Base-by-base conservation (phyloP, 1,140 invertebrate genomes). In the Philopotamus ludificatus region DNA sequence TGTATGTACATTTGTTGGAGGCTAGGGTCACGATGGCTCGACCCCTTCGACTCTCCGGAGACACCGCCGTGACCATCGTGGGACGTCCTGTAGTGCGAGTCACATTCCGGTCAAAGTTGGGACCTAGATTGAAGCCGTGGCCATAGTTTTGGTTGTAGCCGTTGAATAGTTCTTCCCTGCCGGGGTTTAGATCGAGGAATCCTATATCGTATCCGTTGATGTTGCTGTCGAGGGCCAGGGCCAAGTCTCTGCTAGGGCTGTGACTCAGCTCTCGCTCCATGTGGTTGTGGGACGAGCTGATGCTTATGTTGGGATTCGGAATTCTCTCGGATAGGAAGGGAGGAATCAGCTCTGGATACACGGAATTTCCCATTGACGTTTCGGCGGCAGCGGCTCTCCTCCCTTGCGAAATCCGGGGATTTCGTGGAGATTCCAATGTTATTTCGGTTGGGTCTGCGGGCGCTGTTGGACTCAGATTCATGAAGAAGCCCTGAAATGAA, bases 401-500 rank as follows among this genome's bases (percentile, higher is more conserved):
- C 71, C 72, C 78, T 70, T 66, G 75, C 65, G 26, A 73, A 51
- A 70, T 74, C 61, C 77, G 75, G 65, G 73, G 73, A 49, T 79
- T 75, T 53, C 79, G 79, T 2, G 80, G 81, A n/a, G 76, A 75
- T 34, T 75, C 79, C 28, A 72, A 72, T 66, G 75, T 78, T 69
- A 77, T 77, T 62, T 72, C 72, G 3, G 68, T 66, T 74, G 72
- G 75, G 70, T 71, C 72, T 63, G 42, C 67, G 63, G 50, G 65
- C 79, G 44, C 3, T 10, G 77, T 77, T 15, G 83, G 83, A 23
- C 83, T 81, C 63, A 86, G 76, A 73, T 85, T 86, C 77, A 85
- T 77, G 65, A 86, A 78, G 26, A 86, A 76, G 65, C 83, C 84
- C 84, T 86, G 74, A 34, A 71, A 26, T 34, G 18, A 60, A 61